Evolutionary conservation across 2,888 invertebrate species (phyloP), one percentile per base, ranked within the genome.

Genomic region (Dicycla oo): DNA sequence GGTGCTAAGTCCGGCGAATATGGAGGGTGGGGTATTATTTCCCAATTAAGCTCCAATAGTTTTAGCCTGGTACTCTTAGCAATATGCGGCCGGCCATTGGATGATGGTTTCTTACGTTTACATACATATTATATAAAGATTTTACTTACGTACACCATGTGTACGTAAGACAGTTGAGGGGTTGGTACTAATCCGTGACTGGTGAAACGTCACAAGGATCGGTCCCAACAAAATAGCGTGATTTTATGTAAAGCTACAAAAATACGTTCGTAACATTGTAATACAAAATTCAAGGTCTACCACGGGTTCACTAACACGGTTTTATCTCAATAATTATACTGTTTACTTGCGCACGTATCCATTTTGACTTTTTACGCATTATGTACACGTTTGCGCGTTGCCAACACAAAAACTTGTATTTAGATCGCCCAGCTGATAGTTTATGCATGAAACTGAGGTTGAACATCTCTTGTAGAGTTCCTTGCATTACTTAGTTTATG

Each of bases 301-400:
- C 38, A 20, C 49, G 62, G 72, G 86, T 70, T 84, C 86, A 81
- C 67, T 84, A 73, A 71, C 86, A 80, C 78, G 43, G 61, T 75
- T 82, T 75, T 75, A 82, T 82, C 82, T 71, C 69, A 78, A 80
- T 82, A 71, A 85, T 82, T 83, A 82, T 47, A 62, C 57, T 72
- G 82, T 85, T 84, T 86, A 86, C 78, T 70, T 74, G 86, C 64
- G 66, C 73, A 69, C 69, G 78, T 69, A 65, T 77, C 69, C 77
- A 78, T 80, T 81, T 80, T 64, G 74, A 78, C 73, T 82, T 84
- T 85, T 86, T 86, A 82, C 75, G 83, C 81, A 83, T 85, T 84
- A 84, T 70, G 57, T 73, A 73, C 73, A 75, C 69, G 78, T 73
- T 76, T 53, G 68, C 70, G 56, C 64, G 84, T 69, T 69, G 77